A percentile compares a stretch with the other conserved stretches of the same genome.
Conservation (phyloP, 2,888 invertebrate genomes). For the Hyles lineata region DNA sequence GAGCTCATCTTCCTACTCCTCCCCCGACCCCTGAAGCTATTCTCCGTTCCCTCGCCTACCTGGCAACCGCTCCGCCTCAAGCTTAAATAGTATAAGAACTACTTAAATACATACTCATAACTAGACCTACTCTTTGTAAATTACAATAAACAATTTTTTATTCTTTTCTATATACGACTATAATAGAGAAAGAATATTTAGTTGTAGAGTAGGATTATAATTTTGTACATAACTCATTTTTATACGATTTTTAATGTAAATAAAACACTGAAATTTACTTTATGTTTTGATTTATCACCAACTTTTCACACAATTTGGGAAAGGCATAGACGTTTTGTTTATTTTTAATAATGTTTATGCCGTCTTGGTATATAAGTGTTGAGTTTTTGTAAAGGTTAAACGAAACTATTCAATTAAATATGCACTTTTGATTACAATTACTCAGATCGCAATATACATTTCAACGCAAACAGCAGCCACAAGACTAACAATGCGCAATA, state of each 20-base stretch:
- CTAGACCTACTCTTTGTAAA: background rate
- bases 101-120: conserved; percentile 2
- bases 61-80: conserved; percentile 87
- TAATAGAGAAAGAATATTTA: conserved; percentile 12
- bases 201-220: conserved; percentile 27
- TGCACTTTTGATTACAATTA: no score
- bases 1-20: conserved; percentile 86
- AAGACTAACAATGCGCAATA: no score
- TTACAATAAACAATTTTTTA: conserved; percentile 8
- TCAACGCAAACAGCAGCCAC: no score
- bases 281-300: background rate
- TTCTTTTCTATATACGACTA: conserved; percentile 5
- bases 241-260: conserved; percentile 32
- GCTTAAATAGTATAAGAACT: conserved; percentile 56
- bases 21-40: conserved; percentile 89
- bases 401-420: no score
- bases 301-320: no score
- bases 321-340: no score
- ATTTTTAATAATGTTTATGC: no score
- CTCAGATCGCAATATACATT: no score
- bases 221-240: conserved; percentile 33
- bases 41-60: conserved; percentile 86
- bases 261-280: conserved; percentile 6
- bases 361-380: no score
- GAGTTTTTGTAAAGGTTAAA: no score